phyloP scores from a whole-genome alignment of 2,888 invertebrate species.

The Subacronicta megacephala region DNA sequence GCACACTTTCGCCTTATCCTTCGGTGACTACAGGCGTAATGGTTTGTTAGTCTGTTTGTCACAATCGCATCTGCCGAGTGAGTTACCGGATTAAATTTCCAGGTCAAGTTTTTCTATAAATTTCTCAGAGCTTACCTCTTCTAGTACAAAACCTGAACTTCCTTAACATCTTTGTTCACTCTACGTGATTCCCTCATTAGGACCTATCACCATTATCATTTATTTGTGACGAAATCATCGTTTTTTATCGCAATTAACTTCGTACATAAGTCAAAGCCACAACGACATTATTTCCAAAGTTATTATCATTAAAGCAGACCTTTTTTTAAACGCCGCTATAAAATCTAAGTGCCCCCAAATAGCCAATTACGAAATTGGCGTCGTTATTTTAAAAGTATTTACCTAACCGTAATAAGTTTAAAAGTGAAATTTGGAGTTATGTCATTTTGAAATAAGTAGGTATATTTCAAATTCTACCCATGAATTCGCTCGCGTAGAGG shows the following conservation, averaged over 20 bases:
- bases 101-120: too few relatives aligned
- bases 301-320: constrained; percentile 38
- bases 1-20: too few relatives aligned
- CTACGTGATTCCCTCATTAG: constrained; percentile 68
- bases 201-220: constrained; percentile 69
- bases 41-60: too few relatives aligned
- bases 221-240: constrained; percentile 62
- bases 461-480: too few relatives aligned
- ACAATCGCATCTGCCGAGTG: too few relatives aligned
- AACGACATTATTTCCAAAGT: constrained; percentile 52
- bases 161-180: constrained; percentile 18
- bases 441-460: background rate
- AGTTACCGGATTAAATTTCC: too few relatives aligned
- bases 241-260: constrained; percentile 60
- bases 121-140: too few relatives aligned
- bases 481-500: too few relatives aligned
- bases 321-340: constrained; percentile 37
- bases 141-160: constrained; percentile 9
- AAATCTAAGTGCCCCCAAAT: constrained; percentile 33
- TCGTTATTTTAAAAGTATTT: constrained; percentile 23
- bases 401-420: background rate
- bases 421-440: constrained; percentile 3
- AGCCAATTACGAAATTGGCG: constrained; percentile 42
- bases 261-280: constrained; percentile 42
- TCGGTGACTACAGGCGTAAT: too few relatives aligned